Evolutionary conservation across 2,888 invertebrate genomes (phyloP), one percentile per base, ranked within the genome.

Genomic region (Sarcophaga carnaria): DNA sequence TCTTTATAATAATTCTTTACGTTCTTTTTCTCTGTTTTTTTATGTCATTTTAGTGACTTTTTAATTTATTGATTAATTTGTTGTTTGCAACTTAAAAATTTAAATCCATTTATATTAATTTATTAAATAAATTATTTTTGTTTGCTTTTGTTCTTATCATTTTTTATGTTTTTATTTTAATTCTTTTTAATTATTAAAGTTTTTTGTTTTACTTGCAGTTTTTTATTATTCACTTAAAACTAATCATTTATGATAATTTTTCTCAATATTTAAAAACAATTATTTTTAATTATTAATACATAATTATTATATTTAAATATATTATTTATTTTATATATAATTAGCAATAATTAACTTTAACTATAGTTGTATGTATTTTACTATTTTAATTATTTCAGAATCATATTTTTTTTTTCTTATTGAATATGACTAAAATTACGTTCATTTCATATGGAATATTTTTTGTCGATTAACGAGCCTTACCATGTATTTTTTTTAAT

Each of bases 211-310:
- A 37, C 6, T 37, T 37, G 37, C 37, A 37, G 4, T 67, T 60
- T 5, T n/a, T 76, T 71, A 22, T 80, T 12, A 4, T 63, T 54
- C 47, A 45, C 45, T 59, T 82, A 82, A 77, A 86, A 71, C 83
- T 80, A 86, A 74, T 59, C 72, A 60, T 80, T 76, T 67, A 47
- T 86, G 72, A 63, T 80, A 82, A 80, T 77, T 67, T 74, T 66
- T 60, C 66, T 66, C 47, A 76, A 78, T 83, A 80, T 60, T 80
- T 86, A 80, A 86, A 86, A 86, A 86, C 86, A 86, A 78, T 86
- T 83, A 80, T 37, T n/a, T 37, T 86, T 78, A 83, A 83, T 77
- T 77, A 77, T 78, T 83, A 77, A 74, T 77, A 83, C 80, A 83
- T 83, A 83, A 64, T 77, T 80, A 74, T 17, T 54, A 54, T 54